phyloP scores from a whole-genome alignment of 2,888 invertebrate species.

The Andrena marginata region DNA sequence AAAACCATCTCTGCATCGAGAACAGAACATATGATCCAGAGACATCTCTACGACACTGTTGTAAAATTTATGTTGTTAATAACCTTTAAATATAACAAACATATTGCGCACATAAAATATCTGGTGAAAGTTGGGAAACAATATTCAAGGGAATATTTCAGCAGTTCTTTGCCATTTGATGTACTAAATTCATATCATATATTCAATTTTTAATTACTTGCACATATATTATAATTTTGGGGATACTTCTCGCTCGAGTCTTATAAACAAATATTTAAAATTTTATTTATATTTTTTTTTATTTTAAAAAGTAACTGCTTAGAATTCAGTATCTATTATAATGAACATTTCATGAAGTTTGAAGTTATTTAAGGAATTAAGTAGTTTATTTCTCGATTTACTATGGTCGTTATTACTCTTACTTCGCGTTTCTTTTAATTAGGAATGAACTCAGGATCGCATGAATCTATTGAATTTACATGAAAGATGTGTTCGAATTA shows the following conservation, averaged over 20 bases:
- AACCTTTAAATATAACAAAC: not conserved
- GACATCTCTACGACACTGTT: slow-evolving; percentile 89
- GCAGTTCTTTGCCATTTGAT: not conserved
- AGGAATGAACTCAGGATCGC: not conserved
- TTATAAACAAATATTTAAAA: not conserved
- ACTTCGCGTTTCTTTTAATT: not conserved
- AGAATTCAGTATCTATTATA: slow-evolving; percentile 1
- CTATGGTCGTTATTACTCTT: not conserved
- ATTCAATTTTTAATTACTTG: not conserved
- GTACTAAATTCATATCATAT: slow-evolving; percentile 2
- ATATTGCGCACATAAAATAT: slow-evolving; percentile 24
- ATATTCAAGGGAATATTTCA: not conserved
- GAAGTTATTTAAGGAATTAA: not conserved
- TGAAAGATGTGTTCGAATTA: not conserved
- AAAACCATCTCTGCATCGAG: slow-evolving; percentile 98
- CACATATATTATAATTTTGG: not conserved
- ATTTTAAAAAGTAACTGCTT: not conserved
- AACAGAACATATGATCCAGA: slow-evolving; percentile 96
- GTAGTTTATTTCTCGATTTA: not conserved
- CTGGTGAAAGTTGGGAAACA: not conserved
- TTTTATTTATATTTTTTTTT: no score
- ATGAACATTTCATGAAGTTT: not conserved
- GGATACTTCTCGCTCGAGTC: not conserved
- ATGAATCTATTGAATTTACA: not conserved
- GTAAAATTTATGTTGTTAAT: slow-evolving; percentile 7